phyloP scores from a whole-genome alignment of 2,113 vertebrate species.

The Oreochromis niloticus region DNA sequence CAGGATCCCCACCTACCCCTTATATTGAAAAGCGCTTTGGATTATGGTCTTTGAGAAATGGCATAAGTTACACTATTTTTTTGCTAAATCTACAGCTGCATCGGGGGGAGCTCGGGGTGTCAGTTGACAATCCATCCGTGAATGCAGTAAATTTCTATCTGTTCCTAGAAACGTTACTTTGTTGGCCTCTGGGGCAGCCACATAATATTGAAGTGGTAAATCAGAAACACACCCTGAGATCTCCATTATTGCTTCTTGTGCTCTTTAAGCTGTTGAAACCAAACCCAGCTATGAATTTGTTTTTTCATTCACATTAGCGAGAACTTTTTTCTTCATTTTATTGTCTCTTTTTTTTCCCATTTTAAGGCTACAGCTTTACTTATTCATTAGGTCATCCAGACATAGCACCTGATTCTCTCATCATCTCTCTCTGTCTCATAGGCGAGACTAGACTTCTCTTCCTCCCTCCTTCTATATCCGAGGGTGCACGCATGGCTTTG shows the following conservation, averaged over 20 bases:
- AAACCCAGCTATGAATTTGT: neutral
- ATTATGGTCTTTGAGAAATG: slow-evolving; percentile 7
- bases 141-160: slow-evolving; percentile 31
- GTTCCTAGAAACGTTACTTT: neutral
- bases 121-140: slow-evolving; percentile 19
- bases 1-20: slow-evolving; percentile 1
- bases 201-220: slow-evolving; percentile 46
- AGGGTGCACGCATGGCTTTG: slow-evolving; percentile 14
- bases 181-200: neutral
- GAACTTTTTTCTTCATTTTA: neutral
- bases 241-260: neutral
- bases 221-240: slow-evolving; percentile 41
- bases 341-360: neutral
- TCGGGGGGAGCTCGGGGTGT: neutral
- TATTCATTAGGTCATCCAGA: slow-evolving; percentile 55
- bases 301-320: neutral
- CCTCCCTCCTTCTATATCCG: neutral
- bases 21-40: slow-evolving; percentile 33
- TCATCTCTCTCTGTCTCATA: slow-evolving; percentile 48
- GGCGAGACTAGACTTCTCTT: slow-evolving; percentile 24
- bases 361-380: slow-evolving; percentile 12
- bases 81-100: slow-evolving; percentile 17
- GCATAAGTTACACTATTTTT: slow-evolving; percentile 12
- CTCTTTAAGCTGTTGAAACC: neutral
- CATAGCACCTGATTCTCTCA: slow-evolving; percentile 72